A percentile compares a stretch with the other conserved stretches of the same genome.
phyloP scores from a whole-genome alignment of 2,797 vertebrate species.

The Onychomys leucogaster region DNA sequence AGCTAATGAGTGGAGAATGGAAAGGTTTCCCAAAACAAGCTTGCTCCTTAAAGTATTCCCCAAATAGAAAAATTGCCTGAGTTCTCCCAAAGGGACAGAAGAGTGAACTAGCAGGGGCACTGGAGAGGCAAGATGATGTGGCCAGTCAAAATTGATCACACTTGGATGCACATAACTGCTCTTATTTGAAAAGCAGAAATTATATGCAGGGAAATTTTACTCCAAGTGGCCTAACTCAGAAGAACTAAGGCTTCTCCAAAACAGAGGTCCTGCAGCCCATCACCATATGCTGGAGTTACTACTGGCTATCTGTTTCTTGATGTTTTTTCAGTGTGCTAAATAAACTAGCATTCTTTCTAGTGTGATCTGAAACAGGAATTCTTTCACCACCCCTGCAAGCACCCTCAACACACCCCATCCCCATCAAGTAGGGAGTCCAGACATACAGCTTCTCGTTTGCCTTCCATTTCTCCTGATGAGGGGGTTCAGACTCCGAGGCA shows the following conservation, averaged over 20 bases:
- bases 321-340: not conserved
- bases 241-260: not conserved
- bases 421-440: not conserved
- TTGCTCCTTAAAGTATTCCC: not conserved
- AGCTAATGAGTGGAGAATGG: not conserved
- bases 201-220: not conserved
- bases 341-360: not conserved
- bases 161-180: not conserved
- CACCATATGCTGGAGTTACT: not conserved
- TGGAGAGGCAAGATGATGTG: not conserved
- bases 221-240: not conserved
- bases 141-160: not conserved
- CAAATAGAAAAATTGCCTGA: not conserved
- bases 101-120: not conserved
- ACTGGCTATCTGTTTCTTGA: rapidly evolving
- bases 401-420: not conserved
- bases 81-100: not conserved
- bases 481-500: too few relatives aligned
- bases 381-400: not conserved
- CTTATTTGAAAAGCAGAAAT: not conserved
- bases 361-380: not conserved
- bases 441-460: not conserved
- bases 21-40: not conserved
- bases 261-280: not conserved
- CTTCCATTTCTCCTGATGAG: not conserved